phyloP scores from a whole-genome alignment of 1,140 invertebrate genomes.

The Cydia pomonella region DNA sequence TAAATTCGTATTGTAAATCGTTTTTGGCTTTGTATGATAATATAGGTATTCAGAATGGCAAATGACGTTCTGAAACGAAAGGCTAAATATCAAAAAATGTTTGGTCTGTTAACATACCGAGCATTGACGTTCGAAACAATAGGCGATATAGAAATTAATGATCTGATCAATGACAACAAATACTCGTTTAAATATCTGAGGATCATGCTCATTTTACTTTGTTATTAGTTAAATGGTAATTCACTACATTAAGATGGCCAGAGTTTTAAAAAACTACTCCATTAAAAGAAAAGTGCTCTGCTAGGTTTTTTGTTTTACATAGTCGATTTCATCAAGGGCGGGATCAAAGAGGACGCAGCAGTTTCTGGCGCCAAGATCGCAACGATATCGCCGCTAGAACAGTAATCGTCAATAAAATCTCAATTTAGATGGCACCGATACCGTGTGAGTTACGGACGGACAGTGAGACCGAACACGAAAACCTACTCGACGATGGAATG shows the following conservation, averaged over 20 bases:
- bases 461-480: slow-evolving; percentile 74
- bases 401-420: slow-evolving; percentile 81
- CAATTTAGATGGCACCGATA: slow-evolving; percentile 80
- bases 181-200: slow-evolving; percentile 38
- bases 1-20: not conserved
- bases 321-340: slow-evolving; percentile 40
- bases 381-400: slow-evolving; percentile 77
- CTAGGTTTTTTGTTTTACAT: slow-evolving; percentile 26
- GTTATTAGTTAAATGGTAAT: slow-evolving; percentile 19
- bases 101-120: slow-evolving; percentile 44
- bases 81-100: slow-evolving; percentile 41
- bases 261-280: slow-evolving; percentile 11
- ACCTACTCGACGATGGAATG: slow-evolving; percentile 77
- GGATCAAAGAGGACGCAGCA: slow-evolving; percentile 56
- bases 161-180: slow-evolving; percentile 52
- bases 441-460: slow-evolving; percentile 75
- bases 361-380: slow-evolving; percentile 76
- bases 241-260: not conserved
- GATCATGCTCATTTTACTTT: slow-evolving; percentile 5
- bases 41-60: slow-evolving; percentile 43
- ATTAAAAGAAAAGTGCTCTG: slow-evolving; percentile 25
- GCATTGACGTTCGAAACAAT: slow-evolving; percentile 60
- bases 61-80: slow-evolving; percentile 38
- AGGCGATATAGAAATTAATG: slow-evolving; percentile 61
- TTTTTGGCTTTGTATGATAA: slow-evolving; percentile 35